phyloP scores from a whole-genome alignment of 2,113 vertebrate species.

The Tinamus guttatus region DNA sequence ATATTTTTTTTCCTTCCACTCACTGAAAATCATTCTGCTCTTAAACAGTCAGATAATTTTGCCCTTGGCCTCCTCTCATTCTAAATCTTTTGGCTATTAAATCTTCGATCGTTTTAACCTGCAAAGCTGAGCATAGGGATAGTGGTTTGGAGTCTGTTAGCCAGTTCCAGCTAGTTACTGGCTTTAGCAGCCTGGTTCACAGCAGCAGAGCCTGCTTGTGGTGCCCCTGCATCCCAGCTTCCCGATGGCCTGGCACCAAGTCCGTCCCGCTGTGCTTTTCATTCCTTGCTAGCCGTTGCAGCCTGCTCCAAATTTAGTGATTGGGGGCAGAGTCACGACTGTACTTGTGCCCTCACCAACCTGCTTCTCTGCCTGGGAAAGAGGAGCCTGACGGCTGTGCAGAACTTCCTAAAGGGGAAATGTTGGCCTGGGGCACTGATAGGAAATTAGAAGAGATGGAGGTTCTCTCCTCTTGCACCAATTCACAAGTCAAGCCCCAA shows the following conservation, averaged over 20 bases:
- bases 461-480: neutral
- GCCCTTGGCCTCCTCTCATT: neutral
- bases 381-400: neutral
- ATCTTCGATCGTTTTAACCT: neutral
- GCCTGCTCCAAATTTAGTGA: neutral
- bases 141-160: neutral
- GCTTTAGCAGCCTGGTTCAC: neutral
- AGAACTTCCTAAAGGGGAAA: neutral
- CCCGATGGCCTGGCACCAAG: neutral
- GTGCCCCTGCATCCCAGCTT: neutral
- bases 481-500: neutral
- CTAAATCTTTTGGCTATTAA: neutral
- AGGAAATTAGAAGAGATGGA: neutral
- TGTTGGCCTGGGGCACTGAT: neutral
- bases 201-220: neutral
- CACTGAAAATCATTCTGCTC: neutral
- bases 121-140: neutral
- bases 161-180: neutral
- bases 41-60: neutral
- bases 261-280: neutral
- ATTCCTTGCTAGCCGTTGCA: neutral
- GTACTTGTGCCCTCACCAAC: rapidly evolving
- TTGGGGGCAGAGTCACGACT: neutral
- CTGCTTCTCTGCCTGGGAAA: neutral
- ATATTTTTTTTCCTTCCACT: neutral